Evolutionary conservation across 2,888 invertebrate species (phyloP).

Genomic region (Synanthedon andrenaeformis): DNA sequence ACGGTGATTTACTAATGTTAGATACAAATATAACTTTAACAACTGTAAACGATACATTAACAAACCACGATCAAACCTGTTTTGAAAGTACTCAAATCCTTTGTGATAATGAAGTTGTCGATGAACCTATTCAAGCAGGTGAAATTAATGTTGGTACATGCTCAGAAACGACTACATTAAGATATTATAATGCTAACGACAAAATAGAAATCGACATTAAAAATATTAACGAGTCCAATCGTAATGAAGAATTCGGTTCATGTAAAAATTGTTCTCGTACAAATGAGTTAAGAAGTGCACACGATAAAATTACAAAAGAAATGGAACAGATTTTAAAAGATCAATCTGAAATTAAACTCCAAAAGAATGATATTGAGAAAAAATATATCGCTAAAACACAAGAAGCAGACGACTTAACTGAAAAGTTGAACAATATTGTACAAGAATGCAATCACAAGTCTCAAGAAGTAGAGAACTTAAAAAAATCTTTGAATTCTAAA

Average conservation of each 20-base stretch:
- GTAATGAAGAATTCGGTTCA: too few species aligned
- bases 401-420: conserved; percentile 27
- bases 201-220: too few species aligned
- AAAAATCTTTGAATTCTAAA: conserved; percentile 20
- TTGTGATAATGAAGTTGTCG: conserved; percentile 30
- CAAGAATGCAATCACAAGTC: conserved; percentile 27
- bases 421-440: conserved; percentile 33
- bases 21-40: conserved; percentile 54
- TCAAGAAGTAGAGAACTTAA: conserved; percentile 28
- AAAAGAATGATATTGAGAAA: conserved; percentile 30
- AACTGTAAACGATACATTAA: conserved; percentile 39
- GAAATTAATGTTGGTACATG: neutral
- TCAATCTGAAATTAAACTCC: conserved; percentile 18
- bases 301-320: conserved; percentile 16
- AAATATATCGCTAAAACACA: conserved; percentile 38
- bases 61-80: conserved; percentile 44
- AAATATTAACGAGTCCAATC: too few species aligned
- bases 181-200: too few species aligned
- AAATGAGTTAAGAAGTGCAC: neutral
- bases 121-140: conserved; percentile 26
- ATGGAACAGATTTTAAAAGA: conserved; percentile 22
- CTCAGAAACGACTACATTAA: too few species aligned
- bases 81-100: conserved; percentile 39
- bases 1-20: conserved; percentile 55
- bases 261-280: conserved; percentile 16